Evolutionary conservation across 2,888 invertebrate genomes (phyloP).

Genomic region (Eupithecia insigniata): DNA sequence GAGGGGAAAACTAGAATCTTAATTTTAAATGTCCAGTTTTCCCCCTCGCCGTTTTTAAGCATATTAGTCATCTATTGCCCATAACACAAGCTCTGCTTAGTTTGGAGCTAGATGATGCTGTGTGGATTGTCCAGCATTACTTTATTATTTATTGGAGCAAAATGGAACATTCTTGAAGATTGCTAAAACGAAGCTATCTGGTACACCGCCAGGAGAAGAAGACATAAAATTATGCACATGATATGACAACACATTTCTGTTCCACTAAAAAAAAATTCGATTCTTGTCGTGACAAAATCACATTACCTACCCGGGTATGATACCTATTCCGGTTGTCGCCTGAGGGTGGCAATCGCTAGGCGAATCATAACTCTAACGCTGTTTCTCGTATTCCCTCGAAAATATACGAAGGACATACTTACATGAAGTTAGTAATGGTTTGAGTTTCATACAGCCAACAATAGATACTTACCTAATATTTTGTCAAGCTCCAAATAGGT

Average conservation of each 20-base stretch:
- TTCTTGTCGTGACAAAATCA: slow-evolving; percentile 2
- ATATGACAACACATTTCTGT: neutral
- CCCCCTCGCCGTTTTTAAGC: too few relatives aligned
- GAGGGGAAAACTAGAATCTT: too few relatives aligned
- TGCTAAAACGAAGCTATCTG: neutral
- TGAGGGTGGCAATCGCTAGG: slow-evolving; percentile 5
- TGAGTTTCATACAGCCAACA: neutral
- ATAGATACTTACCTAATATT: neutral
- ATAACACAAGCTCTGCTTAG: too few relatives aligned
- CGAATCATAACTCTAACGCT: neutral
- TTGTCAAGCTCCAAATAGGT: too few relatives aligned
- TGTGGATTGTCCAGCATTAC: too few relatives aligned
- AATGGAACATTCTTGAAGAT: neutral
- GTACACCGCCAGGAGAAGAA: neutral
- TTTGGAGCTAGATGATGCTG: too few relatives aligned
- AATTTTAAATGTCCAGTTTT: too few relatives aligned
- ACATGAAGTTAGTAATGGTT: neutral
- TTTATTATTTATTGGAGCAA: neutral
- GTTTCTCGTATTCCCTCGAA: neutral
- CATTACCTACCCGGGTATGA: slow-evolving; percentile 6
- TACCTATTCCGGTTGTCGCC: slow-evolving; percentile 23
- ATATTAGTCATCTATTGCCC: too few relatives aligned
- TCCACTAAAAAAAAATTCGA: neutral
- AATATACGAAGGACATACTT: neutral
- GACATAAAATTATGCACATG: slow-evolving; percentile 5